phyloP scores from a whole-genome alignment of 2,888 invertebrate genomes.

The Gymnosoma rotundatum region DNA sequence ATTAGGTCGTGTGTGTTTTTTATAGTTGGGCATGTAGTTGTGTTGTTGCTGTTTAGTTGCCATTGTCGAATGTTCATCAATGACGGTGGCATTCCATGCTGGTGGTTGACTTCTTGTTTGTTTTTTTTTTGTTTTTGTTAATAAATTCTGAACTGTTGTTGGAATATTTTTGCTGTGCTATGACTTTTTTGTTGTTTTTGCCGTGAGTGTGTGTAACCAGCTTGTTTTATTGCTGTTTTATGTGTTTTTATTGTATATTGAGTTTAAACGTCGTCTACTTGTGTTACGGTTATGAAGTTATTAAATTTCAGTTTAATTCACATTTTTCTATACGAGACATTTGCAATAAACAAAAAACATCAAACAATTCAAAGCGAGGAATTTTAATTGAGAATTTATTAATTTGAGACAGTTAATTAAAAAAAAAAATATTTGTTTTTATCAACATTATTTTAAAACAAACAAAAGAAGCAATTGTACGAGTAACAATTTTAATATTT shows the following conservation, averaged over 20 bases:
- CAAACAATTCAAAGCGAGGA: slow-evolving; percentile 10
- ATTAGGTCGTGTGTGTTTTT: slow-evolving; percentile 23
- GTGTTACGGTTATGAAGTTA: slow-evolving; percentile 59
- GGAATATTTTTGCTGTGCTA: slow-evolving; percentile 51
- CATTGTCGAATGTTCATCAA: slow-evolving; percentile 69
- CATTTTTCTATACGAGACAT: slow-evolving; percentile 37
- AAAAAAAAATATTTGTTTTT: neutral
- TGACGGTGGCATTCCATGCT: slow-evolving; percentile 79
- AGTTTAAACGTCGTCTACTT: slow-evolving; percentile 57
- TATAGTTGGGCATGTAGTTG: slow-evolving; percentile 9
- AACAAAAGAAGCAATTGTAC: too few species aligned
- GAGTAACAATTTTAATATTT: too few species aligned
- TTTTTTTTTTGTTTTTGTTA: neutral
- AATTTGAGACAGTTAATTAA: neutral
- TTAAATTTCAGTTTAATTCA: slow-evolving; percentile 64
- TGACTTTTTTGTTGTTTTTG: slow-evolving; percentile 18
- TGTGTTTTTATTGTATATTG: slow-evolving; percentile 10
- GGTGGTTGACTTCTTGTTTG: slow-evolving; percentile 78
- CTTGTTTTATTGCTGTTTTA: slow-evolving; percentile 37
- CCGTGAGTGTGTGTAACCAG: slow-evolving; percentile 25
- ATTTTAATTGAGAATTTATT: slow-evolving; percentile 46
- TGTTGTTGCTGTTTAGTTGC: slow-evolving; percentile 39
- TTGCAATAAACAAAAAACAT: slow-evolving; percentile 12
- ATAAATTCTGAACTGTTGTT: slow-evolving; percentile 37
- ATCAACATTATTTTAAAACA: neutral